Conservation (phyloP, 1,140 invertebrate genomes). For the Lordiphosa collinella region DNA sequence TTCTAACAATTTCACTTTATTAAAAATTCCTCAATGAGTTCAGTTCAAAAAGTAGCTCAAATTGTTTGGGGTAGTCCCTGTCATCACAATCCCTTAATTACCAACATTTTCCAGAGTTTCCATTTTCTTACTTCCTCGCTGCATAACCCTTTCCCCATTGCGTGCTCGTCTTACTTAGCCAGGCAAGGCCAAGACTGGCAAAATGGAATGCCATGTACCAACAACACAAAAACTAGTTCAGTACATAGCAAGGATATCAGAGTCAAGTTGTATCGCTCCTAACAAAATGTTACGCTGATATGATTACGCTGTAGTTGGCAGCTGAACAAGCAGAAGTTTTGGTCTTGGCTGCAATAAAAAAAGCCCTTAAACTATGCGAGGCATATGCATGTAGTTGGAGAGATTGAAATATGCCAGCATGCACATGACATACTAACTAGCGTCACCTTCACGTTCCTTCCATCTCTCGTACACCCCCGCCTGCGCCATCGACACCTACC, state of each 20-base stretch:
- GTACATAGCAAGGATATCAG: constrained; percentile 14
- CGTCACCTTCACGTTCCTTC: constrained; percentile 24
- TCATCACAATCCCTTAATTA: too few relatives aligned
- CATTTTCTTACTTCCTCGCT: too few relatives aligned
- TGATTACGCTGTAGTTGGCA: constrained; percentile 46
- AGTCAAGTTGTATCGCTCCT: constrained; percentile 1
- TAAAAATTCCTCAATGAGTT: too few relatives aligned
- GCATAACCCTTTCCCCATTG: too few relatives aligned
- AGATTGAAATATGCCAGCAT: constrained; percentile 46
- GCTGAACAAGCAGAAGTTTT: constrained; percentile 32
- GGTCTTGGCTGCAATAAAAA: background rate
- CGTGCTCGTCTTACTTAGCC: too few relatives aligned
- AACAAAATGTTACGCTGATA: constrained; percentile 56
- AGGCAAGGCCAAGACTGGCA: too few relatives aligned
- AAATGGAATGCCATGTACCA: too few relatives aligned
- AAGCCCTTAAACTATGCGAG: background rate
- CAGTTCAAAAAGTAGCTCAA: too few relatives aligned
- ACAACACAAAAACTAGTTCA: constrained; percentile 8
- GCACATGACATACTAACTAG: constrained; percentile 53
- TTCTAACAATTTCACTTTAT: too few relatives aligned
- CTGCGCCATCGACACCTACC: background rate
- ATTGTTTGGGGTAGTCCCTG: too few relatives aligned
- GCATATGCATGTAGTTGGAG: background rate
- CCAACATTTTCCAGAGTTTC: too few relatives aligned
- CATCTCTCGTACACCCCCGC: background rate